A percentile compares a stretch with the other conserved stretches of the same genome.
Conservation (phyloP, 2,113 vertebrate genomes). For the Pelecanus crispus region DNA sequence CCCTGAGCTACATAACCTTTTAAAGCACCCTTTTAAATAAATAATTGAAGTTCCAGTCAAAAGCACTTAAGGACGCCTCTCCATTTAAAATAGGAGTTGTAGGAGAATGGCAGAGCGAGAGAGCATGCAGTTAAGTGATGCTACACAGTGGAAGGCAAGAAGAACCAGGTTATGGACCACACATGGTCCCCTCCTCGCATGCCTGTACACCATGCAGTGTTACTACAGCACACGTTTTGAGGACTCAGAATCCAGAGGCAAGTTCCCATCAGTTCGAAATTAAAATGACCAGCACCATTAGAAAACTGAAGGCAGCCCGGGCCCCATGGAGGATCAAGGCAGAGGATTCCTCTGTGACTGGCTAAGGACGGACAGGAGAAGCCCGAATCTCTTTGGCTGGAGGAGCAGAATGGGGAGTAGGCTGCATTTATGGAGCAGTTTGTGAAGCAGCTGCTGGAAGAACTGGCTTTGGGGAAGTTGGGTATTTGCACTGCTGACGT, state of each 20-base stretch:
- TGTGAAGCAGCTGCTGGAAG: constrained; percentile 31
- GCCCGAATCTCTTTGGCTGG: constrained; percentile 29
- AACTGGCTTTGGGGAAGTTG: constrained; percentile 2
- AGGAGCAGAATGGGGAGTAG: not conserved
- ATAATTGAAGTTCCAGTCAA: not conserved
- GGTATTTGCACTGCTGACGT: constrained; percentile 9
- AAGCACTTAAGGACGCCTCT: constrained; percentile 25
- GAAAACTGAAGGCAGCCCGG: not conserved
- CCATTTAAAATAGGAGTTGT: not conserved
- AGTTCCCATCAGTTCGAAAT: constrained; percentile 18
- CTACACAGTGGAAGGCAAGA: constrained; percentile 1
- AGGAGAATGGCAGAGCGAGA: not conserved
- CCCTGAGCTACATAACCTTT: constrained; percentile 16
- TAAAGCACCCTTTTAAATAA: constrained; percentile 38
- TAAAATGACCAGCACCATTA: constrained; percentile 25
- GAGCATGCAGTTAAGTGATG: not conserved
- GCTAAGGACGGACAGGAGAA: constrained; percentile 34
- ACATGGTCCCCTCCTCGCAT: not conserved
- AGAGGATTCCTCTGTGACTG: not conserved
- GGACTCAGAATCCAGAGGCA: constrained; percentile 8
- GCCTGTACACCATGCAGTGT: not conserved
- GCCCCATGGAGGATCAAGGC: not conserved
- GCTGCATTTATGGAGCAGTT: not conserved
- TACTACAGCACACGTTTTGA: not conserved
- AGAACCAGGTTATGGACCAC: not conserved